Conservation (phyloP, 92 coral and sea anemone genomes). For the Pocillopora grandis region DNA sequence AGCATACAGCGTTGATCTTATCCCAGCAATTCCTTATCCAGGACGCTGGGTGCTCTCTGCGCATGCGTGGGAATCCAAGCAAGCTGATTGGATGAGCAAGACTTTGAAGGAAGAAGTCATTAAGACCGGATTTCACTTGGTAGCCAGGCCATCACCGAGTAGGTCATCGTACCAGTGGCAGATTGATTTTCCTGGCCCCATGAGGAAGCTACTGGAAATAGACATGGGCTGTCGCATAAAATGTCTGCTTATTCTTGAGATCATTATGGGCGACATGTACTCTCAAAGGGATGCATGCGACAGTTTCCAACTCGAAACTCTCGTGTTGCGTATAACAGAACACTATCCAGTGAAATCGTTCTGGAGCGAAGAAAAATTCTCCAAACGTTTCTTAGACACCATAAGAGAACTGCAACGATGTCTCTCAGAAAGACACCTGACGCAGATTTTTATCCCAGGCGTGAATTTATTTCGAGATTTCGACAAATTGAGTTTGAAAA, state of each 20-base stretch:
- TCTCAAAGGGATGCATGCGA: slow-evolving; percentile 39
- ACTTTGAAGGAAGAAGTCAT: slow-evolving; percentile 50
- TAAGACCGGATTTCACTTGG: slow-evolving; percentile 55
- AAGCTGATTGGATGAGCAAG: slow-evolving; percentile 68
- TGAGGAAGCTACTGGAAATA: slow-evolving; percentile 45
- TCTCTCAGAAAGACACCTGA: slow-evolving; percentile 29
- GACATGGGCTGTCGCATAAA: slow-evolving; percentile 59
- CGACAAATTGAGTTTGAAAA: slow-evolving; percentile 41
- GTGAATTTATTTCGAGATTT: slow-evolving; percentile 70
- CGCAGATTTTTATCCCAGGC: slow-evolving; percentile 59
- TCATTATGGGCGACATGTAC: slow-evolving; percentile 43
- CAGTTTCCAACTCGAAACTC: slow-evolving; percentile 51
- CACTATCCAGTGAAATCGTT: slow-evolving; percentile 59
- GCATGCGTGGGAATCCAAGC: slow-evolving; percentile 71
- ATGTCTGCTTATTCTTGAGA: slow-evolving; percentile 59
- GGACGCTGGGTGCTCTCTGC: slow-evolving; percentile 76
- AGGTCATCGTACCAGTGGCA: slow-evolving; percentile 83
- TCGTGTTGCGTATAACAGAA: slow-evolving; percentile 51
- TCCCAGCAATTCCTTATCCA: slow-evolving; percentile 73
- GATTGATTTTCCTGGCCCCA: slow-evolving; percentile 58
- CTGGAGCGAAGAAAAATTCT: slow-evolving; percentile 69
- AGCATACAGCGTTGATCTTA: slow-evolving; percentile 33
- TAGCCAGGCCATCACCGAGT: slow-evolving; percentile 57
- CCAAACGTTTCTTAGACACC: slow-evolving; percentile 69
- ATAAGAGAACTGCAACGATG: slow-evolving; percentile 47